Evolutionary conservation across 1,140 invertebrate genomes (phyloP).

Genomic region (Oncopodura yosiiana): DNA sequence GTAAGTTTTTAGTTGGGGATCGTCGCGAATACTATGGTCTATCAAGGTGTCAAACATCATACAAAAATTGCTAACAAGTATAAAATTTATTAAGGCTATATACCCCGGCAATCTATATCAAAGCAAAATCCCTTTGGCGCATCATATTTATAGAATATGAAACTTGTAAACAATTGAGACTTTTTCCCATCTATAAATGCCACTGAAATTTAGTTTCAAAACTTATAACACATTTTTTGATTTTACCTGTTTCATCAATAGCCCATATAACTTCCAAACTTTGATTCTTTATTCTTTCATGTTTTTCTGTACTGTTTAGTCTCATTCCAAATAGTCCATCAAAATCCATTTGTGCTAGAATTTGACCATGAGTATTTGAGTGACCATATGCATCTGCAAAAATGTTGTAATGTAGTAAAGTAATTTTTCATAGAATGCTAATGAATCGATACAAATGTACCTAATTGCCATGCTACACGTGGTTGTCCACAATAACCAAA

Average conservation of each 20-base stretch:
- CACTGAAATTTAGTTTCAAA: too few relatives aligned
- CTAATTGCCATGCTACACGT: conserved; percentile 80
- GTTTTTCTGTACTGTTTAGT: conserved; percentile 52
- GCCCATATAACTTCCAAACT: conserved; percentile 55
- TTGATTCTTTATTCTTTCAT: conserved; percentile 41
- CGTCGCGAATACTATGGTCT: too few relatives aligned
- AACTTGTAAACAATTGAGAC: conserved; percentile 55
- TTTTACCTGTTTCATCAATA: conserved; percentile 28
- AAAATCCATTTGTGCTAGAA: conserved; percentile 70
- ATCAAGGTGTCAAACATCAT: too few relatives aligned
- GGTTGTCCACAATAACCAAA: conserved; percentile 75
- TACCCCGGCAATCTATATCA: conserved; percentile 67
- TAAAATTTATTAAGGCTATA: too few relatives aligned
- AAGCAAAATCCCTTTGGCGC: conserved; percentile 81
- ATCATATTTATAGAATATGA: conserved; percentile 64
- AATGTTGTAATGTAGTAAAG: too few relatives aligned
- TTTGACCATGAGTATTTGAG: conserved; percentile 70
- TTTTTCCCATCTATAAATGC: too few relatives aligned
- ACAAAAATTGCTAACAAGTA: too few relatives aligned
- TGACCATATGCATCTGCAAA: too few relatives aligned
- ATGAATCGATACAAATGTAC: too few relatives aligned
- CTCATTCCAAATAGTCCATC: conserved; percentile 55
- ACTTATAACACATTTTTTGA: too few relatives aligned
- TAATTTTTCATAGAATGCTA: too few relatives aligned
- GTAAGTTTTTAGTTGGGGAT: conserved; percentile 55